Percentiles rank a stretch among this genome's conserved stretches.
Conservation (phyloP, 2,113 vertebrate genomes). For the Artemisiospiza belli region DNA sequence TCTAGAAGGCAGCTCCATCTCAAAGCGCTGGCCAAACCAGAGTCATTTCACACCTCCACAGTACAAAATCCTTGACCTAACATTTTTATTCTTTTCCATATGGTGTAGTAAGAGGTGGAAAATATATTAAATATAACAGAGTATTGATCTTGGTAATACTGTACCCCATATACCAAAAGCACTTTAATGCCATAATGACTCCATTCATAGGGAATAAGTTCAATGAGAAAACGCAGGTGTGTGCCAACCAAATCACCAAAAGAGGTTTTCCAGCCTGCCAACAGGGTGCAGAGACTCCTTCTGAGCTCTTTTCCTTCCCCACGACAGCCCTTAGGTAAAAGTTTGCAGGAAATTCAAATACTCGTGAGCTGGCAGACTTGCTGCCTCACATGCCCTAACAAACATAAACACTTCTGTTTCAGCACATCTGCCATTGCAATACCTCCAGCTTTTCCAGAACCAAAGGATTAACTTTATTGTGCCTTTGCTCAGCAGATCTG, state of each 20-base stretch:
- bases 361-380: background rate
- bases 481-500: constrained; percentile 73
- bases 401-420: constrained; percentile 58
- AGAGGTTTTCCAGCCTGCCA: background rate
- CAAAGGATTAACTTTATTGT: constrained; percentile 79
- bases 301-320: background rate
- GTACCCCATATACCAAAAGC: background rate
- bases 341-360: constrained; percentile 54
- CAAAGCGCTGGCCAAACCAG: background rate
- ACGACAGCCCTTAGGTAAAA: background rate
- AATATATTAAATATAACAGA: background rate
- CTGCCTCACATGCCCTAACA: constrained; percentile 30
- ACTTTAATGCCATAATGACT: background rate
- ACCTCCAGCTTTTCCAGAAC: constrained; percentile 66
- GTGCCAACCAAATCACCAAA: background rate
- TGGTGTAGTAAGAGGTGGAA: background rate
- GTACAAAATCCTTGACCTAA: background rate
- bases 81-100: background rate
- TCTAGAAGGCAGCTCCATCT: background rate
- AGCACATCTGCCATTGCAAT: constrained; percentile 75
- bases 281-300: background rate
- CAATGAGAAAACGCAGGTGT: background rate
- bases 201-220: background rate
- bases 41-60: background rate
- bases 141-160: background rate